A percentile compares a stretch with the other conserved stretches of the same genome.
phyloP scores from a whole-genome alignment of 1,140 invertebrate species.

The Lepidurus arcticus region DNA sequence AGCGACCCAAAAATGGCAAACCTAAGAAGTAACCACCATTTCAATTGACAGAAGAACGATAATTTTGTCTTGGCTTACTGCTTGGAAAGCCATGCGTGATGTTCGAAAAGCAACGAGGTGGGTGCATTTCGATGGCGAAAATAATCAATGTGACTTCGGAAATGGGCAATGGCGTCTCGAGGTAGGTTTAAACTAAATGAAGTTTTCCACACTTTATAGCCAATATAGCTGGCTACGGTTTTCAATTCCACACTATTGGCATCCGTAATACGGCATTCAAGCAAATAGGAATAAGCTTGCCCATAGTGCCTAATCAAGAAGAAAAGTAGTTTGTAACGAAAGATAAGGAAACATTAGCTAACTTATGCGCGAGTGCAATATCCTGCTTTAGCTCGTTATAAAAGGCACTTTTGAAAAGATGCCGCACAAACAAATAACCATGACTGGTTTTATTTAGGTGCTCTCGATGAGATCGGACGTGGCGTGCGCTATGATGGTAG shows the following conservation, averaged over 20 bases:
- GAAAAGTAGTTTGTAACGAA: slow-evolving; percentile 36
- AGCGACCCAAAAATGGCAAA: slow-evolving; percentile 72
- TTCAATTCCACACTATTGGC: slow-evolving; percentile 89
- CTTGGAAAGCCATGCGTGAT: slow-evolving; percentile 93
- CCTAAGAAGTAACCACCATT: slow-evolving; percentile 52
- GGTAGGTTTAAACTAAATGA: slow-evolving; percentile 82
- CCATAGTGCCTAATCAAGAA: slow-evolving; percentile 72
- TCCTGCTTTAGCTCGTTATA: slow-evolving; percentile 90
- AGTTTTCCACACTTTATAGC: slow-evolving; percentile 88
- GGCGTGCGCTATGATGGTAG: slow-evolving; percentile 81
- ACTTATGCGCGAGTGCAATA: slow-evolving; percentile 79
- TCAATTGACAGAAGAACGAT: slow-evolving; percentile 34
- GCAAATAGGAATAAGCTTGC: slow-evolving; percentile 80
- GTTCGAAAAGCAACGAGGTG: slow-evolving; percentile 83
- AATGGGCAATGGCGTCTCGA: slow-evolving; percentile 88
- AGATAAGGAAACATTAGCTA: slow-evolving; percentile 42
- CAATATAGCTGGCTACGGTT: slow-evolving; percentile 88
- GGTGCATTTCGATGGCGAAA: slow-evolving; percentile 71
- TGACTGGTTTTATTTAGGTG: slow-evolving; percentile 87
- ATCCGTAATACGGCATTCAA: slow-evolving; percentile 80
- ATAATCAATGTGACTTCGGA: slow-evolving; percentile 81
- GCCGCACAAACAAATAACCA: slow-evolving; percentile 84
- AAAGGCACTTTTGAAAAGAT: slow-evolving; percentile 97
- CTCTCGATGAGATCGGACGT: slow-evolving; percentile 80
- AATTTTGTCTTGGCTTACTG: slow-evolving; percentile 58